phyloP scores from a whole-genome alignment of 2,797 vertebrate species.

The Petrocephalus schoutedeni region DNA sequence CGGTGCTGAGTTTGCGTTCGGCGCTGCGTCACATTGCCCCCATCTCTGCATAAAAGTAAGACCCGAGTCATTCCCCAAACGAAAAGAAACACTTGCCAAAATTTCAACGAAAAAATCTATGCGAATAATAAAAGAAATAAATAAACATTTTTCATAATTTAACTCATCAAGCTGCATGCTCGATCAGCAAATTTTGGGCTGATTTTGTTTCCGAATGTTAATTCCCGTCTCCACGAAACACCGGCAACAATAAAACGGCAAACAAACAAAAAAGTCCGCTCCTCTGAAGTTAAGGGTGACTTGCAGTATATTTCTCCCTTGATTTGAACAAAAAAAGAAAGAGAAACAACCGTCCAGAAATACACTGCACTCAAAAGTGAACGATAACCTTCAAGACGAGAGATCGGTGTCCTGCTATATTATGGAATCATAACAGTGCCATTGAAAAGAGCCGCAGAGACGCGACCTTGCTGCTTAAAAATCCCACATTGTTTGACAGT shows the following conservation, averaged over 20 bases:
- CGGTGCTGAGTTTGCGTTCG: not conserved
- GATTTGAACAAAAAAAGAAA: not conserved
- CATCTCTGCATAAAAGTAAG: not conserved
- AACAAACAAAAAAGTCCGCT: not conserved
- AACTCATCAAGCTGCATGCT: not conserved
- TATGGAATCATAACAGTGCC: not conserved
- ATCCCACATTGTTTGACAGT: not conserved
- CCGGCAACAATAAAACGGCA: not conserved
- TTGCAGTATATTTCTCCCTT: not conserved
- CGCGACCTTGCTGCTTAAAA: not conserved
- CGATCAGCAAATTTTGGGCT: not conserved
- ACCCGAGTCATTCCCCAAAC: not conserved
- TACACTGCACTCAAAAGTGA: not conserved
- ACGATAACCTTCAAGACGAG: not conserved
- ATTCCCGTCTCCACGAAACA: not conserved
- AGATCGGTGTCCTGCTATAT: not conserved
- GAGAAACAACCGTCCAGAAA: not conserved
- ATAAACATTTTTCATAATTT: not conserved
- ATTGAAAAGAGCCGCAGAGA: not conserved
- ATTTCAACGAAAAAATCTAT: not conserved
- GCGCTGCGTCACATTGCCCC: not conserved
- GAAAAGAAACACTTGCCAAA: not conserved
- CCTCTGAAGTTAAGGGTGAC: not conserved
- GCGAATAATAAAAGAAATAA: not conserved
- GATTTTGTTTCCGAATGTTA: not conserved